These are phyloP conservation scores for Ctenodactylus gundi DNA, from an alignment of 2,113 vertebrate genomes.

Conservation along the genomic window DNA sequence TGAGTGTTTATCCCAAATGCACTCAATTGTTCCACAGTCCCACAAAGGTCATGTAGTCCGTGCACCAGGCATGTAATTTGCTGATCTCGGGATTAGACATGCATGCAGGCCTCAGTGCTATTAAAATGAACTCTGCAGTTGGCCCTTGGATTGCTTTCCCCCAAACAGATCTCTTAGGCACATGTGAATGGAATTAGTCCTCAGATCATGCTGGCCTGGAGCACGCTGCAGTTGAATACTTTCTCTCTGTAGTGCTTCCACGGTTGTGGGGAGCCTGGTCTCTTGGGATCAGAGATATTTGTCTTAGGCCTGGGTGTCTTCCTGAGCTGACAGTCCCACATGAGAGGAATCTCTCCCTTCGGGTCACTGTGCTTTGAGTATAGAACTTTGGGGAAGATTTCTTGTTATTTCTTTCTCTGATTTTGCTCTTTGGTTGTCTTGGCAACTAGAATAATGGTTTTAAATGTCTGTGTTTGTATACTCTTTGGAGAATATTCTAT, in stretches of 20 bases:
- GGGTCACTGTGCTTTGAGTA: neutral
- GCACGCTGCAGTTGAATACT: neutral
- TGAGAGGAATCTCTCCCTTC: neutral
- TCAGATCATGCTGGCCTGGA: conserved; percentile 15
- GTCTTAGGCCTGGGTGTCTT: neutral
- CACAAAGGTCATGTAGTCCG: conserved; percentile 58
- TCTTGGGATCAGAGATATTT: neutral
- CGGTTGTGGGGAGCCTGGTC: neutral
- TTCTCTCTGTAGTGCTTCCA: neutral
- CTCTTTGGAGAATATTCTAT: conserved; percentile 79
- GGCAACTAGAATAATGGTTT: conserved; percentile 76
- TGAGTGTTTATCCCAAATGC: conserved; percentile 50
- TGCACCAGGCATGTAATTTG: conserved; percentile 73
- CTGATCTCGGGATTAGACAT: conserved; percentile 76
- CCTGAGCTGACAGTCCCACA: neutral
- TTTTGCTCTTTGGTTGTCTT: conserved; percentile 73
- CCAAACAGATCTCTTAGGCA: conserved; percentile 56
- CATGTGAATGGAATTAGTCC: conserved; percentile 64
- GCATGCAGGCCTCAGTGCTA: conserved; percentile 68
- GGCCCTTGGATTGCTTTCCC: conserved; percentile 55
- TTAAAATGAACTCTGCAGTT: conserved; percentile 67
- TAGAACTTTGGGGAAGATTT: conserved; percentile 16
- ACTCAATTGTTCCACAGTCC: conserved; percentile 63
- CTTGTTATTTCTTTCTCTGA: conserved; percentile 33
- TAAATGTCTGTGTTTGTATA: conserved; percentile 70